A percentile compares a stretch with the other conserved stretches of the same genome.
phyloP scores from a whole-genome alignment of 1,140 invertebrate species.

The Eurytemora carolleeae region DNA sequence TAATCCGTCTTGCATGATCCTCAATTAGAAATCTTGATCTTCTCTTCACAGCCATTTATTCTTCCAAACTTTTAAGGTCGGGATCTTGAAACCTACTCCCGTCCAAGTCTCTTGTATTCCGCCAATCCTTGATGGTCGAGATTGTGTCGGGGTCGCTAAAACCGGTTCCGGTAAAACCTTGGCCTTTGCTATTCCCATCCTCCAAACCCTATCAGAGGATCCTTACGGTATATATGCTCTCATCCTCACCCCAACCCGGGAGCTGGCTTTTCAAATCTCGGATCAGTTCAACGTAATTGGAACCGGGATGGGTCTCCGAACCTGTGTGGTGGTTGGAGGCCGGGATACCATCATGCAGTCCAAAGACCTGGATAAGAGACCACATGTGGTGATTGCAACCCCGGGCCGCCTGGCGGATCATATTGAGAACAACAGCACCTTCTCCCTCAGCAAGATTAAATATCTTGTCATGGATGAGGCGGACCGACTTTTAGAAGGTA shows the following conservation, averaged over 20 bases:
- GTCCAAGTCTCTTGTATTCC: constrained; percentile 65
- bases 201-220: constrained; percentile 72
- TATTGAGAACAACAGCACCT: constrained; percentile 58
- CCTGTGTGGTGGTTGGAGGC: background rate
- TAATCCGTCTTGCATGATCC: too few species aligned
- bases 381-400: constrained; percentile 84
- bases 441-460: constrained; percentile 53
- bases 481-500: constrained; percentile 57
- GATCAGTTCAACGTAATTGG: constrained; percentile 70
- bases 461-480: constrained; percentile 84
- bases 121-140: constrained; percentile 52
- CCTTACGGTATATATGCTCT: constrained; percentile 86
- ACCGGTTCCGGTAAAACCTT: constrained; percentile 96
- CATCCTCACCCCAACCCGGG: constrained; percentile 85
- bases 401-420: constrained; percentile 72
- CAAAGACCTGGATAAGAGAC: constrained; percentile 55
- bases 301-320: background rate
- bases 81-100: constrained; percentile 56
- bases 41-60: constrained; percentile 2
- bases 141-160: constrained; percentile 86
- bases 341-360: background rate
- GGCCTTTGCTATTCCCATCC: constrained; percentile 83
- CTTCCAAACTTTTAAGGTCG: constrained; percentile 28
- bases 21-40: too few species aligned
- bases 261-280: constrained; percentile 72